Conservation (phyloP, 2,113 vertebrate genomes). For the Saguinus imperator region DNA sequence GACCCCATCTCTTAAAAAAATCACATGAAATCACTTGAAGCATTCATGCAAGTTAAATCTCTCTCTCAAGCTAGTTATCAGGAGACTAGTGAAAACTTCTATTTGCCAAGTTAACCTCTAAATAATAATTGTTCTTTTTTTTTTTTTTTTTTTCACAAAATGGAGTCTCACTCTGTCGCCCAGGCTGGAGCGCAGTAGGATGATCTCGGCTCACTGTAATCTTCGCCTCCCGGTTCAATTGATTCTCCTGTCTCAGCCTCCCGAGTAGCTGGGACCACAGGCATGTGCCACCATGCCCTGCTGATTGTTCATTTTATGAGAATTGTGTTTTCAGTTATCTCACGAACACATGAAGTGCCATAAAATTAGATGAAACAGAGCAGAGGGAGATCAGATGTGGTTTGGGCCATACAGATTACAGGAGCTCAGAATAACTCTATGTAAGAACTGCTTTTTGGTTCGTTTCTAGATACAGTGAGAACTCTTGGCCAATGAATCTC, state of each 20-base stretch:
- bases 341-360: background rate
- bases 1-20: background rate
- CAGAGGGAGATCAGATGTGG: background rate
- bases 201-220: too few relatives aligned
- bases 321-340: fast-evolving
- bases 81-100: background rate
- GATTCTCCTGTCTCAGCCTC: too few relatives aligned
- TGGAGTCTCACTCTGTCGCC: too few relatives aligned
- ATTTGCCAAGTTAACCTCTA: background rate
- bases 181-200: too few relatives aligned
- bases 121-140: background rate
- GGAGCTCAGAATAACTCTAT: background rate
- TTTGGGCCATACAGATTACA: too few relatives aligned
- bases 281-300: too few relatives aligned
- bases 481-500: background rate
- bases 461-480: background rate
- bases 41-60: background rate
- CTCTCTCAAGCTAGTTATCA: background rate
- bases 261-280: too few relatives aligned
- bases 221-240: too few relatives aligned
- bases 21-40: background rate
- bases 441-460: background rate
- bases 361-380: background rate
- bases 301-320: background rate
- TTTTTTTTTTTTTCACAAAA: too few relatives aligned